Percentiles rank a stretch among this genome's conserved stretches.
These are phyloP conservation scores for Rhynchomys soricoides DNA, from an alignment of 2,113 vertebrate genomes.

Conservation along the genomic window DNA sequence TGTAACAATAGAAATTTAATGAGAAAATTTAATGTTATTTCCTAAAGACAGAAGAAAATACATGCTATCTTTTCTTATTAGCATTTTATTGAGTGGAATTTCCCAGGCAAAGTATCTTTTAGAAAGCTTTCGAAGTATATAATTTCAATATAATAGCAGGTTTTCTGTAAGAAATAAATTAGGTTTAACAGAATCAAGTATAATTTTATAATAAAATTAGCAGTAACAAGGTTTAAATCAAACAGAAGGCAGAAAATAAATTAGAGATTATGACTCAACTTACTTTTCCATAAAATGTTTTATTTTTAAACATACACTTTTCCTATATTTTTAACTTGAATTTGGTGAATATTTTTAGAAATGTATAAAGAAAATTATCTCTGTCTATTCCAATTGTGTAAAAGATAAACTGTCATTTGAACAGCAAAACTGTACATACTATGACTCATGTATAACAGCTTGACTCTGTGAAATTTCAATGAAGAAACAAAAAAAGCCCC, in stretches of 20 bases:
- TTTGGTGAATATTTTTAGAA: background rate
- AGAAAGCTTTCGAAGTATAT: background rate
- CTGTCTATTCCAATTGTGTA: background rate
- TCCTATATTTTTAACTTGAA: background rate
- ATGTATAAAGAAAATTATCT: background rate
- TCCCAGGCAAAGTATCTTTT: background rate
- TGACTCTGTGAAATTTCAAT: conserved; percentile 17
- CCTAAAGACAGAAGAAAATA: background rate
- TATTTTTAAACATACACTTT: conserved; percentile 25
- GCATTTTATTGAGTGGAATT: background rate
- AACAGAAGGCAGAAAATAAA: background rate
- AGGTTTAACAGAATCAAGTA: background rate
- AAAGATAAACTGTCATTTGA: conserved; percentile 25
- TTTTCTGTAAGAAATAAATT: background rate
- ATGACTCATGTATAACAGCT: background rate
- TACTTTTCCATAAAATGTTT: background rate
- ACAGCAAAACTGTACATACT: background rate
- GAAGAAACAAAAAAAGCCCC: background rate
- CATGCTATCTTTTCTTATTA: background rate
- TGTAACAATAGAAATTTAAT: background rate
- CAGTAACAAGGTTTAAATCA: conserved; percentile 16
- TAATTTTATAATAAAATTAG: conserved; percentile 7
- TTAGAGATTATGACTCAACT: background rate
- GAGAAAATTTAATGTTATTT: background rate
- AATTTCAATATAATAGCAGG: conserved; percentile 27